phyloP scores from a whole-genome alignment of 1,140 invertebrate genomes.

The Pomacea maculata region DNA sequence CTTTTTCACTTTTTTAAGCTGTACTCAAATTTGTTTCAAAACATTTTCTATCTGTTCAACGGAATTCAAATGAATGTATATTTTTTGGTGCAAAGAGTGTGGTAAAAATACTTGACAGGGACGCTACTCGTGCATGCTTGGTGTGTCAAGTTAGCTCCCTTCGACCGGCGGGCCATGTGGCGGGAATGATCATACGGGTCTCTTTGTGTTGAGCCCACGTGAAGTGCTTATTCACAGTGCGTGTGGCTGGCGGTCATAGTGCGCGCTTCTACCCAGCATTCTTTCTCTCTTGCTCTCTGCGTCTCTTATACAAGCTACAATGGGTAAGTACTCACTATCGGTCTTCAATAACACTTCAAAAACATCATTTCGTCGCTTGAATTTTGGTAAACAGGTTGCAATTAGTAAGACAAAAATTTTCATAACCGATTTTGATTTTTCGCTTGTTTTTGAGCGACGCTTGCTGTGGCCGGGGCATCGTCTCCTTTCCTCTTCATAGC shows the following conservation, averaged over 20 bases:
- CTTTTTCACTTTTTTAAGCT: no score
- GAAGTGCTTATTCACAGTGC: constrained; percentile 34
- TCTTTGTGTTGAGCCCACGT: constrained; percentile 33
- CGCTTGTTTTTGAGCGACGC: constrained; percentile 21
- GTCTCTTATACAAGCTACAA: constrained; percentile 27
- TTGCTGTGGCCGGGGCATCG: constrained; percentile 26
- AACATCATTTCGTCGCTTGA: constrained; percentile 15
- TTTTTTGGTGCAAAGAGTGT: neutral
- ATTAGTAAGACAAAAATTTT: constrained; percentile 11
- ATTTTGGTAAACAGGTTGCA: constrained; percentile 15
- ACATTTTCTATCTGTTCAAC: neutral
- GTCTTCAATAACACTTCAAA: constrained; percentile 27
- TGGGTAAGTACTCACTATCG: constrained; percentile 30
- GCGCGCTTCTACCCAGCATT: constrained; percentile 24
- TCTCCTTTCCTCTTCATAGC: constrained; percentile 35
- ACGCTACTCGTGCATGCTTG: neutral
- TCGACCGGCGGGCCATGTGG: constrained; percentile 16
- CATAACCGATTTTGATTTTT: constrained; percentile 22
- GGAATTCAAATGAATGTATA: constrained; percentile 2
- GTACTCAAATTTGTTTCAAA: no score
- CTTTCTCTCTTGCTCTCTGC: constrained; percentile 21
- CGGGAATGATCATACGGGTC: constrained; percentile 36
- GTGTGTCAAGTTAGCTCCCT: constrained; percentile 1
- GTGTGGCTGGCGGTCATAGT: constrained; percentile 29
- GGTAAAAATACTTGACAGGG: neutral